Evolutionary conservation across 1,140 invertebrate genomes (phyloP).

Genomic region (Leguminivora glycinivorella): DNA sequence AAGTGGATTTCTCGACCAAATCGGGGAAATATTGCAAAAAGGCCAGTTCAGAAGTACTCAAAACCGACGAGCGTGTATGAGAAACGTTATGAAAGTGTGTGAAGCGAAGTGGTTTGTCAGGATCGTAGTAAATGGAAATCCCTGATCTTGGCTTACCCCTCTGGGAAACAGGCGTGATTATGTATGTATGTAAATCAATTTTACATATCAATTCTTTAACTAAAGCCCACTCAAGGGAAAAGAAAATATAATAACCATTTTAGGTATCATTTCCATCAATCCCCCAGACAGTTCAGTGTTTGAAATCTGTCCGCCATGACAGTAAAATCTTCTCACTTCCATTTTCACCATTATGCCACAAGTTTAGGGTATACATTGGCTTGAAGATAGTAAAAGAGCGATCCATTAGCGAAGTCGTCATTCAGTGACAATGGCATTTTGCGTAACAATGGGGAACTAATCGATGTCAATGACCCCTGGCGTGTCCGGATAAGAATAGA

Average conservation of each 20-base stretch:
- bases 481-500: not conserved
- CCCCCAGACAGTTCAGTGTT: not conserved
- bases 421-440: constrained; percentile 12
- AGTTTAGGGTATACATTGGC: not conserved
- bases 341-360: not conserved
- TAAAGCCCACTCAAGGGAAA: too few relatives aligned
- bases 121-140: too few relatives aligned
- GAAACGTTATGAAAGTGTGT: too few relatives aligned
- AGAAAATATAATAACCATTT: not conserved
- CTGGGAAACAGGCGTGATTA: too few relatives aligned
- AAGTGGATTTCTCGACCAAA: too few relatives aligned
- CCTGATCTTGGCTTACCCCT: too few relatives aligned
- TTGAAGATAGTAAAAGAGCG: not conserved
- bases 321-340: not conserved
- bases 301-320: not conserved
- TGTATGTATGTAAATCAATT: too few relatives aligned
- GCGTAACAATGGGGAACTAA: constrained; percentile 7
- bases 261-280: not conserved
- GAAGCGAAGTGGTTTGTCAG: too few relatives aligned
- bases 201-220: too few relatives aligned
- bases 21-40: too few relatives aligned
- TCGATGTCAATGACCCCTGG: not conserved
- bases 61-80: too few relatives aligned
- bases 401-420: not conserved
- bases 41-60: too few relatives aligned